Evolutionary conservation across 1,140 invertebrate species (phyloP).

Genomic region (Frieseomelitta varia): DNA sequence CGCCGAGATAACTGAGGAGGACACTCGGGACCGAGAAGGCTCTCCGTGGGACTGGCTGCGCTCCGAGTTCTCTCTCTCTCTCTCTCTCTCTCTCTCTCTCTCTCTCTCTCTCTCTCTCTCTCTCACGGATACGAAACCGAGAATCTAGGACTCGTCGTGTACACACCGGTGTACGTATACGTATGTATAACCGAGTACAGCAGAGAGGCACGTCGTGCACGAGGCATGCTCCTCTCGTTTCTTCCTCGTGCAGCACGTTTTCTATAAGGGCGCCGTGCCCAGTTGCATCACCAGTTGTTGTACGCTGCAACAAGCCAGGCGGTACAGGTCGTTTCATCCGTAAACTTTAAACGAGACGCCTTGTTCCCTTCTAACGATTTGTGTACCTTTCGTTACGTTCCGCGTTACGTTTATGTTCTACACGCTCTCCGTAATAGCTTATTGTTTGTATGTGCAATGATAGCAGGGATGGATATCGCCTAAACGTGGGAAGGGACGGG

Average conservation of each 20-base stretch:
- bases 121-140: conserved; percentile 74
- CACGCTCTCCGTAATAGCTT: conserved; percentile 42
- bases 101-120: conserved; percentile 15
- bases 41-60: conserved; percentile 74
- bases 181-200: conserved; percentile 24
- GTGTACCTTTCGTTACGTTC: conserved; percentile 40
- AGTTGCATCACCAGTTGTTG: conserved; percentile 59
- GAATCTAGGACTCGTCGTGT: conserved; percentile 75
- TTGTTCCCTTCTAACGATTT: conserved; percentile 51
- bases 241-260: conserved; percentile 74
- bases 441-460: conserved; percentile 42
- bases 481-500: neutral
- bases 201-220: conserved; percentile 66
- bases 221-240: conserved; percentile 71
- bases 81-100: too few relatives aligned
- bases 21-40: conserved; percentile 54
- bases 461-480: conserved; percentile 25
- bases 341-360: conserved; percentile 47
- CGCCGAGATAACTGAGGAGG: conserved; percentile 69
- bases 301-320: conserved; percentile 27
- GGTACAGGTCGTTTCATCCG: conserved; percentile 64
- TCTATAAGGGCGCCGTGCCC: conserved; percentile 66
- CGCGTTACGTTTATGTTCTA: conserved; percentile 49
- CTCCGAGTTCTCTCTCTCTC: conserved; percentile 61
- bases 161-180: conserved; percentile 20